These are phyloP conservation scores for Caloenas nicobarica DNA, from an alignment of 2,113 vertebrate genomes.

Conservation along the genomic window DNA sequence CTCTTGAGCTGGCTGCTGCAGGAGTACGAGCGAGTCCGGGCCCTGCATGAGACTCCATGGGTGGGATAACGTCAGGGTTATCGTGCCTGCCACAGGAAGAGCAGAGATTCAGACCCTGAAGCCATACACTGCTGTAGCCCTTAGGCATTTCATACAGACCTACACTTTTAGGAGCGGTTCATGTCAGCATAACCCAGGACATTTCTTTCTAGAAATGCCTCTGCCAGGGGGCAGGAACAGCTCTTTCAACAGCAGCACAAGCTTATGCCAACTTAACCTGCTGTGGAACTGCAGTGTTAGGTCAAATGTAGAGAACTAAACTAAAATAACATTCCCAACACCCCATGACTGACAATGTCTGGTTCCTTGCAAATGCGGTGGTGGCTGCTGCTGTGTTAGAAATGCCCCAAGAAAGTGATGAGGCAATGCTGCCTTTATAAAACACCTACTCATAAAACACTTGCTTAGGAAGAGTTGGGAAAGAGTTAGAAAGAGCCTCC, in stretches of 20 bases:
- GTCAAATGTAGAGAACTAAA: background rate
- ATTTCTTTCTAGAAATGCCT: background rate
- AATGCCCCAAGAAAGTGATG: background rate
- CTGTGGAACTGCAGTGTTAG: background rate
- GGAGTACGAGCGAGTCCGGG: background rate
- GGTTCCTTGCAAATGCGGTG: background rate
- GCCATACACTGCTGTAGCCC: background rate
- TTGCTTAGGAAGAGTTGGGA: background rate
- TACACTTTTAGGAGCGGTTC: background rate
- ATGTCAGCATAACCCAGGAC: background rate
- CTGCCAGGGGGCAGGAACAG: background rate
- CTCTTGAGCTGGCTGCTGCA: background rate
- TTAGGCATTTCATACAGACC: background rate
- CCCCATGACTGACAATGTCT: background rate
- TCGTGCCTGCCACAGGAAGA: background rate
- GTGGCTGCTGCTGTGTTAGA: background rate
- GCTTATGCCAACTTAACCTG: background rate
- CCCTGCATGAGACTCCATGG: background rate
- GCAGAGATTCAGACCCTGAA: background rate
- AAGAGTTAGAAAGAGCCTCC: background rate
- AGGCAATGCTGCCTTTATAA: background rate
- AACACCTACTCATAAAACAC: background rate
- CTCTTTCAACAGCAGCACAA: background rate
- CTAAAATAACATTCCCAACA: background rate
- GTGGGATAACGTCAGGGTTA: background rate